Evolutionary conservation across 2,888 invertebrate genomes (phyloP).

Genomic region (Mesopsocus fuscifrons): DNA sequence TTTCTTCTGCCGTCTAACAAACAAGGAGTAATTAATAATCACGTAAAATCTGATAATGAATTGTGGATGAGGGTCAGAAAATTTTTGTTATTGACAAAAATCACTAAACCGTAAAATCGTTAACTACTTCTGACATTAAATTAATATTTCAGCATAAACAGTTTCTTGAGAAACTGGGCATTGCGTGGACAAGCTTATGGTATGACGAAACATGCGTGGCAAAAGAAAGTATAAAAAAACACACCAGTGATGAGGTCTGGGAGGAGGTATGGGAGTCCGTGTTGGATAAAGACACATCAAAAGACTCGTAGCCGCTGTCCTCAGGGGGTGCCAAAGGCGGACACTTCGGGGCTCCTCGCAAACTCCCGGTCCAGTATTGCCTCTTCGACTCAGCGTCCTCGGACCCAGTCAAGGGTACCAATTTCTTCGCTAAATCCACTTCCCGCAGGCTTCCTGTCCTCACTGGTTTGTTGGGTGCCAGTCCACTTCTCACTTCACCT

Average conservation of each 20-base stretch:
- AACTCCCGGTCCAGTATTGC: slow-evolving; percentile 17
- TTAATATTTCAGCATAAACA: too few species aligned
- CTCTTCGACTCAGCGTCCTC: slow-evolving; percentile 22
- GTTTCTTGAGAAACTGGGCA: too few species aligned
- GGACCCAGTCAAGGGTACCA: too few species aligned
- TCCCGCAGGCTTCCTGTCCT: slow-evolving; percentile 69
- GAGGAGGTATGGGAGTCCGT: slow-evolving; percentile 3
- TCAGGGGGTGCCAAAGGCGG: slow-evolving; percentile 11
- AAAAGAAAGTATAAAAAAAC: too few species aligned
- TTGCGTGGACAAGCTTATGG: too few species aligned
- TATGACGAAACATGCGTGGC: too few species aligned
- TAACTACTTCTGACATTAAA: neutral
- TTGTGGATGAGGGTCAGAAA: neutral
- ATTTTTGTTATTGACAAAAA: too few species aligned
- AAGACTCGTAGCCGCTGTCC: slow-evolving; percentile 20
- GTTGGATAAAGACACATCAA: slow-evolving; percentile 17
- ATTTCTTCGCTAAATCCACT: slow-evolving; percentile 26
- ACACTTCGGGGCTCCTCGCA: slow-evolving; percentile 15
- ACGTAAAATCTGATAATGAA: neutral
- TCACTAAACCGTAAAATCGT: slow-evolving; percentile 1
- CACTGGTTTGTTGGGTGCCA: slow-evolving; percentile 69
- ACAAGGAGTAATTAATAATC: neutral
- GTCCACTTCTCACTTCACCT: slow-evolving; percentile 64
- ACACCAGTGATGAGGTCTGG: too few species aligned
- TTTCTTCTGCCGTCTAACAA: slow-evolving; percentile 19